Percentiles rank a stretch among this genome's conserved stretches.
Conservation (phyloP, 2,113 vertebrate genomes). For the Prunella fulvescens region DNA sequence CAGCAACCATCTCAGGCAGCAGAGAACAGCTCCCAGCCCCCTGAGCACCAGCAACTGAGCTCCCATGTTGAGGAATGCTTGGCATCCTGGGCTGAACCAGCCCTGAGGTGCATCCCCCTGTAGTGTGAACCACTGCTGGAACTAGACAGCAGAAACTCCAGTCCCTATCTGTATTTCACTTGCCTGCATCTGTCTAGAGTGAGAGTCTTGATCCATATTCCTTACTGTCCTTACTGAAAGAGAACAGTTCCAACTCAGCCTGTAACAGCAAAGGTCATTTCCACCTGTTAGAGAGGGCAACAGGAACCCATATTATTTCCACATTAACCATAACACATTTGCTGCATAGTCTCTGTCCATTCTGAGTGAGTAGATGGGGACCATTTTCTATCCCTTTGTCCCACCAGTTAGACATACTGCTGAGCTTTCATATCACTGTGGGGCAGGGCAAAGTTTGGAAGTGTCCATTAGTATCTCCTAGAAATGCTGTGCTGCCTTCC, state of each 20-base stretch:
- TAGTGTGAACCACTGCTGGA: neutral
- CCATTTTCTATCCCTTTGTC: neutral
- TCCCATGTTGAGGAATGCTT: accelerated
- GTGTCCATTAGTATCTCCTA: neutral
- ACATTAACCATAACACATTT: neutral
- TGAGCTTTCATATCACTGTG: neutral
- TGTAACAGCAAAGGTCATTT: neutral
- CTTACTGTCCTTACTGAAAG: neutral
- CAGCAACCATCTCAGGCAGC: neutral
- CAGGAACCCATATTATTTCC: neutral
- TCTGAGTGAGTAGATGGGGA: neutral
- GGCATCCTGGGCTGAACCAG: neutral
- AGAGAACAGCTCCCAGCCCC: neutral
- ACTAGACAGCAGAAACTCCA: neutral
- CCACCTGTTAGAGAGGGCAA: neutral
- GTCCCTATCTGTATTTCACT: neutral
- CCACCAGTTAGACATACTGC: neutral
- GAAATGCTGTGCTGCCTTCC: neutral
- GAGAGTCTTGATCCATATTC: neutral
- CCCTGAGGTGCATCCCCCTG: neutral
- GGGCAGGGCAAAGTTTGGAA: neutral
- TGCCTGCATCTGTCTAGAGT: neutral
- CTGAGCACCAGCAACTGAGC: neutral
- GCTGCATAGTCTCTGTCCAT: neutral
- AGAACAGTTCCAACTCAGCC: neutral